A percentile compares a stretch with the other conserved stretches of the same genome.
Conservation (phyloP, 2,888 invertebrate genomes). For the Ceramica pisi region DNA sequence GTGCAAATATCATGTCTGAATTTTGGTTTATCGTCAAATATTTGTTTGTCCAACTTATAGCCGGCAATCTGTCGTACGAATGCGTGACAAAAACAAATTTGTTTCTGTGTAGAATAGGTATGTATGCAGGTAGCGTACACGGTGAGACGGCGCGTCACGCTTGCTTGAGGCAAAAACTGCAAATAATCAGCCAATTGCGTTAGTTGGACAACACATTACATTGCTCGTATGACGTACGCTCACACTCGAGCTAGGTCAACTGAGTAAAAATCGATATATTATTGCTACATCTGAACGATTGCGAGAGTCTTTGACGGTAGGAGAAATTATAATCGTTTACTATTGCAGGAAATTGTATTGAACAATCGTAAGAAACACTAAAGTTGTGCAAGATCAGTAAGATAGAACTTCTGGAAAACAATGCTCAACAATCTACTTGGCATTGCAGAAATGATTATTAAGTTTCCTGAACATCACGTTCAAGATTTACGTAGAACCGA, state of each 20-base stretch:
- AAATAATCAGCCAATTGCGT: constrained; percentile 67
- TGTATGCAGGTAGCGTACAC: constrained; percentile 65
- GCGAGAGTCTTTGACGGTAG: constrained; percentile 50
- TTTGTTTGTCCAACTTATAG: constrained; percentile 7
- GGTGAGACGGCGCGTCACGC: constrained; percentile 66
- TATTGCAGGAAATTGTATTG: constrained; percentile 27
- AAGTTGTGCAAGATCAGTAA: constrained; percentile 1
- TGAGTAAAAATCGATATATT: constrained; percentile 73
- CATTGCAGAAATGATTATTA: not conserved
- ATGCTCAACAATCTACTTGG: not conserved
- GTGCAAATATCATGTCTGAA: not conserved
- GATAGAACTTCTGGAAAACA: not conserved
- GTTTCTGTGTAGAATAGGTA: constrained; percentile 52
- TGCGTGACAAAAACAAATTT: constrained; percentile 56
- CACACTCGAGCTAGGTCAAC: constrained; percentile 78
- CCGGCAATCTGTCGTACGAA: constrained; percentile 24
- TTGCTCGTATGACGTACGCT: constrained; percentile 70
- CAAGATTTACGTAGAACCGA: not conserved
- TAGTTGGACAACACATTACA: constrained; percentile 60
- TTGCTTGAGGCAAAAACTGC: constrained; percentile 67
- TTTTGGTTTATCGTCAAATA: not conserved
- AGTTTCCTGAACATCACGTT: not conserved
- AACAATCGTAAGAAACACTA: constrained; percentile 6
- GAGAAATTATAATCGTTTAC: constrained; percentile 43
- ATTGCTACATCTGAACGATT: constrained; percentile 70